Evolutionary conservation across 2,888 invertebrate species (phyloP).

Genomic region (Charanyca ferruginea): DNA sequence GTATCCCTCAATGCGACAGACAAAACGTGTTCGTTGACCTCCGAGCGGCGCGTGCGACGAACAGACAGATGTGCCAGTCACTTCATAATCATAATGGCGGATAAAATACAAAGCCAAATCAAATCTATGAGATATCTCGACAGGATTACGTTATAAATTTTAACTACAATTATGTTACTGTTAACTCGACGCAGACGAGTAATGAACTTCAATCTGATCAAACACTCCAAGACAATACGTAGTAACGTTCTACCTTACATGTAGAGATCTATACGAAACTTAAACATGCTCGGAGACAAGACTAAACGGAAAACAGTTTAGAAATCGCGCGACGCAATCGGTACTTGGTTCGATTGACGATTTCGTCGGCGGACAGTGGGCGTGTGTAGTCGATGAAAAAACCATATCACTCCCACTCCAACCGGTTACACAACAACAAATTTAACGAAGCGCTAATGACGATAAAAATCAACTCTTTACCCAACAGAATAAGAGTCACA

Average conservation of each 20-base stretch:
- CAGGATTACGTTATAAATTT: slow-evolving; percentile 88
- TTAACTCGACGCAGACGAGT: slow-evolving; percentile 80
- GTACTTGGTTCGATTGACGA: slow-evolving; percentile 71
- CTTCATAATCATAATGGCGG: slow-evolving; percentile 86
- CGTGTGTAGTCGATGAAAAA: slow-evolving; percentile 86
- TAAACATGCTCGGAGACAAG: slow-evolving; percentile 43
- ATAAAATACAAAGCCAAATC: slow-evolving; percentile 84
- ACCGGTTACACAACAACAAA: slow-evolving; percentile 80
- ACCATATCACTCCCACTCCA: slow-evolving; percentile 90
- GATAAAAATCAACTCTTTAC: slow-evolving; percentile 73
- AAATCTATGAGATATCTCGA: slow-evolving; percentile 86
- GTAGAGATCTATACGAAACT: slow-evolving; percentile 39
- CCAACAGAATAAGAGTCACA: slow-evolving; percentile 73
- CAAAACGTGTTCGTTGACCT: slow-evolving; percentile 82
- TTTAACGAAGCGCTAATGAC: slow-evolving; percentile 64
- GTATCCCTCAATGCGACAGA: slow-evolving; percentile 68
- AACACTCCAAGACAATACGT: slow-evolving; percentile 54
- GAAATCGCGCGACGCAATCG: slow-evolving; percentile 79
- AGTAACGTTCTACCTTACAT: slow-evolving; percentile 51
- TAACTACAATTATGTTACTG: slow-evolving; percentile 87
- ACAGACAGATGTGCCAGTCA: slow-evolving; percentile 86
- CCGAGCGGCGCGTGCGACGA: slow-evolving; percentile 83
- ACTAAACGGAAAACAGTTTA: slow-evolving; percentile 75
- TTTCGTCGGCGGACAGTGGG: slow-evolving; percentile 84
- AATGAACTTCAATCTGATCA: slow-evolving; percentile 84